These are phyloP conservation scores for Nibea coibor DNA, from an alignment of 2,113 vertebrate genomes.

Conservation along the genomic window DNA sequence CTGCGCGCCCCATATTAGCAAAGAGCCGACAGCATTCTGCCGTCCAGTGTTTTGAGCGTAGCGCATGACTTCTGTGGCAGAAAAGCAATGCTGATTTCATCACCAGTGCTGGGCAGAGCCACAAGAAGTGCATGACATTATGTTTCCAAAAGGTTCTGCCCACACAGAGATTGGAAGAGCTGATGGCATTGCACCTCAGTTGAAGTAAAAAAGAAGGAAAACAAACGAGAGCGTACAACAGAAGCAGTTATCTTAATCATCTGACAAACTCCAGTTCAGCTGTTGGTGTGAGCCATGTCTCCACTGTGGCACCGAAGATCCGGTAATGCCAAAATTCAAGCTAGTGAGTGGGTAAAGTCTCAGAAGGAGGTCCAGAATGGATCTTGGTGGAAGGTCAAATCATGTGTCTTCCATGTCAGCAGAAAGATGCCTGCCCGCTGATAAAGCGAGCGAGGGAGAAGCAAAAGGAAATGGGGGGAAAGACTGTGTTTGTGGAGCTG, in stretches of 20 bases:
- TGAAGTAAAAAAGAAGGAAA: neutral
- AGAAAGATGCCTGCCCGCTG: slow-evolving; percentile 41
- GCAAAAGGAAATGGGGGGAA: slow-evolving; percentile 24
- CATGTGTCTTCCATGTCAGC: slow-evolving; percentile 30
- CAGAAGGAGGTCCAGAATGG: slow-evolving; percentile 34
- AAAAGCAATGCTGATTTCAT: slow-evolving; percentile 19
- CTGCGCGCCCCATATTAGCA: neutral
- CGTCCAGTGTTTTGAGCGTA: slow-evolving; percentile 5
- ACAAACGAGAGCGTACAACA: slow-evolving; percentile 7
- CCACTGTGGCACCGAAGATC: slow-evolving; percentile 14
- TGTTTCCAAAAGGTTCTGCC: slow-evolving; percentile 12
- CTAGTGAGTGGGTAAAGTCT: slow-evolving; percentile 28
- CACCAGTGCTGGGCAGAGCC: neutral
- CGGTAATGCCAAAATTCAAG: slow-evolving; percentile 33
- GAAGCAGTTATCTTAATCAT: slow-evolving; percentile 21
- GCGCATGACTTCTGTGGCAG: neutral
- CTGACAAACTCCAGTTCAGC: slow-evolving; percentile 29
- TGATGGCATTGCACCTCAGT: neutral
- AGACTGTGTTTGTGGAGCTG: slow-evolving; percentile 5
- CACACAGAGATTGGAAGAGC: neutral
- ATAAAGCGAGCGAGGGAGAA: slow-evolving; percentile 15
- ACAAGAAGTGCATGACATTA: slow-evolving; percentile 16
- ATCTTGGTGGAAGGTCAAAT: slow-evolving; percentile 46
- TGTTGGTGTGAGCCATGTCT: slow-evolving; percentile 18
- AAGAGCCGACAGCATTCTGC: neutral